Percentiles rank a stretch among this genome's conserved stretches.
Evolutionary conservation across 2,113 vertebrate genomes (phyloP).

Genomic region (Scartelaos histophorus): DNA sequence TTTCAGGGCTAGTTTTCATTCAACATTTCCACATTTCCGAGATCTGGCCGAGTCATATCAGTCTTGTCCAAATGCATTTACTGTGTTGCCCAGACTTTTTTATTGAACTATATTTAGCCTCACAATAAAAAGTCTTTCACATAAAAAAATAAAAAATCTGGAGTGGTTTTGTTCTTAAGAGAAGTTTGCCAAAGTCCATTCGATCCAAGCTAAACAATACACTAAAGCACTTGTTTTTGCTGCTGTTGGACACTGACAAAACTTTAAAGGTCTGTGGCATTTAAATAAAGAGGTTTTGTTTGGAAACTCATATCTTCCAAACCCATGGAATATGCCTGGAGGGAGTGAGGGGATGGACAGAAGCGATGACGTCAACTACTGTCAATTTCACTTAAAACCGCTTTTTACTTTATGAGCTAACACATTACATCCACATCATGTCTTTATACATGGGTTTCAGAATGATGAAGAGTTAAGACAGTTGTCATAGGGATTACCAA

Average conservation of each 20-base stretch:
- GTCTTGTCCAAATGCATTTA: constrained; percentile 2
- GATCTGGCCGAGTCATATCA: not conserved
- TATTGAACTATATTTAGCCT: constrained; percentile 69
- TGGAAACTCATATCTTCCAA: constrained; percentile 74
- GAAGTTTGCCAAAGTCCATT: constrained; percentile 63
- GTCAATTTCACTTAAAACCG: constrained; percentile 5
- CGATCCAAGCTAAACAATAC: constrained; percentile 76
- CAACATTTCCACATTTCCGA: not conserved
- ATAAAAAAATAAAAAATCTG: constrained; percentile 60
- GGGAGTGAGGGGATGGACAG: constrained; percentile 42
- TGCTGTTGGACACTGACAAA: constrained; percentile 40
- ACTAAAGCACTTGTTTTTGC: constrained; percentile 47
- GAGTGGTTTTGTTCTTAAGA: constrained; percentile 59
- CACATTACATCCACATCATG: not conserved
- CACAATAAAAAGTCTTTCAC: constrained; percentile 73
- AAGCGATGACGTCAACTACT: constrained; percentile 34
- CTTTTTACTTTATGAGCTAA: not conserved
- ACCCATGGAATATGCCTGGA: constrained; percentile 61
- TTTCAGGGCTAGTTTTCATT: not conserved
- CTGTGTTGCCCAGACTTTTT: constrained; percentile 32
- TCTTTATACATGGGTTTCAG: not conserved
- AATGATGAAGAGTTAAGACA: too few relatives aligned
- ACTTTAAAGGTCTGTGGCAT: constrained; percentile 59
- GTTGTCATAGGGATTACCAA: too few relatives aligned
- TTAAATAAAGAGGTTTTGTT: constrained; percentile 75